phyloP scores from a whole-genome alignment of 2,113 vertebrate genomes.

The Haliaeetus leucogaster region DNA sequence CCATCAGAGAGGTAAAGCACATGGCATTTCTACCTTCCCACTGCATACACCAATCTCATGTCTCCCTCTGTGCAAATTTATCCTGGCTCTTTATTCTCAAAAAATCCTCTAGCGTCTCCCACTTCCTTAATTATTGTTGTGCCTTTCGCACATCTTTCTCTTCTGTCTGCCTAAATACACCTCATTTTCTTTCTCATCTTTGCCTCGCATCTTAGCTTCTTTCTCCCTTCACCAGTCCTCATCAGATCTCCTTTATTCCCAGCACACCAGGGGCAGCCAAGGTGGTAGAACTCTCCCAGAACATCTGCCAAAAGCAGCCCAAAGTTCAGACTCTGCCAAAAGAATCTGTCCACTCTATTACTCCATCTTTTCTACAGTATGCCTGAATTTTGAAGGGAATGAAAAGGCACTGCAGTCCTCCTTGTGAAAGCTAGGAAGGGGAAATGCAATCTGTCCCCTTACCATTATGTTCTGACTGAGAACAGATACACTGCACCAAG shows the following conservation, averaged over 20 bases:
- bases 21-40: background rate
- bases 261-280: fast-evolving
- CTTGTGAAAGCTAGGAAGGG: background rate
- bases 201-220: background rate
- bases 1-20: background rate
- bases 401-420: background rate
- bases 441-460: background rate
- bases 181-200: background rate
- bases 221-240: background rate
- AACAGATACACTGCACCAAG: background rate
- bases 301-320: background rate
- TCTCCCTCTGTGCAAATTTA: background rate
- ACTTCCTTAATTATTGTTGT: background rate
- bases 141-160: background rate
- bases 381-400: background rate
- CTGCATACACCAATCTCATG: background rate
- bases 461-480: background rate
- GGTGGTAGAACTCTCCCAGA: background rate
- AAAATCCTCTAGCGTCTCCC: background rate
- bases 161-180: background rate
- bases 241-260: background rate
- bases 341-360: background rate
- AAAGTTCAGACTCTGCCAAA: background rate
- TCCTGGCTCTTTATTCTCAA: background rate
- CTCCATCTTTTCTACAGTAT: background rate